Percentiles rank a stretch among this genome's conserved stretches.
Evolutionary conservation across 2,888 invertebrate genomes (phyloP).

Genomic region (Dasypogon diadema): DNA sequence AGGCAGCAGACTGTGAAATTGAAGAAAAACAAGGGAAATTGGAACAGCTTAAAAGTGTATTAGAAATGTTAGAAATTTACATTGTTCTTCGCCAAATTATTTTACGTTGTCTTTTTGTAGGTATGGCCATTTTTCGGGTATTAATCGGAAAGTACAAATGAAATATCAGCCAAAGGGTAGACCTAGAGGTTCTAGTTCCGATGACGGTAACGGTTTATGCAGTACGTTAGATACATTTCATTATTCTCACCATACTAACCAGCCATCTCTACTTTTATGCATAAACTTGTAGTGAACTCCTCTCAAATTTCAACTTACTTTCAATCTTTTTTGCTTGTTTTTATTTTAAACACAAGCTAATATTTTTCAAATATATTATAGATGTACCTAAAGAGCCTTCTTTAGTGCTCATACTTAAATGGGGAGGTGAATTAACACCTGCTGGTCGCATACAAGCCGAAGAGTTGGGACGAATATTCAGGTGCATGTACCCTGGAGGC

Average conservation of each 20-base stretch:
- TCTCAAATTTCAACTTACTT: not conserved
- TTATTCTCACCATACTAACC: slow-evolving; percentile 16
- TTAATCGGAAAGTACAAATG: slow-evolving; percentile 99
- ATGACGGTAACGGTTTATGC: slow-evolving; percentile 81
- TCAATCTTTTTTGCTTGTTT: not conserved
- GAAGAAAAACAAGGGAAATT: slow-evolving; percentile 97
- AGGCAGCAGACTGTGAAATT: slow-evolving; percentile 89
- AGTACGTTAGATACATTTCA: slow-evolving; percentile 55
- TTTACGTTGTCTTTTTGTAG: slow-evolving; percentile 68
- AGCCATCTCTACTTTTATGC: slow-evolving; percentile 18
- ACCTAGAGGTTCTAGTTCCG: slow-evolving; percentile 90
- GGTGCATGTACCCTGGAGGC: slow-evolving; percentile 99
- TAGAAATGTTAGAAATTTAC: slow-evolving; percentile 89
- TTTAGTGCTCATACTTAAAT: slow-evolving; percentile 95
- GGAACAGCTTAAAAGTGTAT: slow-evolving; percentile 96
- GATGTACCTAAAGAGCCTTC: slow-evolving; percentile 93
- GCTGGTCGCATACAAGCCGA: slow-evolving; percentile 98
- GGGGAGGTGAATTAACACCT: slow-evolving; percentile 99
- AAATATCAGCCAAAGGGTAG: slow-evolving; percentile 98
- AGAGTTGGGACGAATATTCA: slow-evolving; percentile 96
- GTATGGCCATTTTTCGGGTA: slow-evolving; percentile 99
- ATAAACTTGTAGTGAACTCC: not conserved
- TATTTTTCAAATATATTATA: slow-evolving; percentile 62
- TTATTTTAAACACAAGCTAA: not conserved
- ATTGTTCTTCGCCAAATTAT: not conserved